Base-by-base conservation (phyloP, 2,113 vertebrate genomes). In the Oryzias celebensis region DNA sequence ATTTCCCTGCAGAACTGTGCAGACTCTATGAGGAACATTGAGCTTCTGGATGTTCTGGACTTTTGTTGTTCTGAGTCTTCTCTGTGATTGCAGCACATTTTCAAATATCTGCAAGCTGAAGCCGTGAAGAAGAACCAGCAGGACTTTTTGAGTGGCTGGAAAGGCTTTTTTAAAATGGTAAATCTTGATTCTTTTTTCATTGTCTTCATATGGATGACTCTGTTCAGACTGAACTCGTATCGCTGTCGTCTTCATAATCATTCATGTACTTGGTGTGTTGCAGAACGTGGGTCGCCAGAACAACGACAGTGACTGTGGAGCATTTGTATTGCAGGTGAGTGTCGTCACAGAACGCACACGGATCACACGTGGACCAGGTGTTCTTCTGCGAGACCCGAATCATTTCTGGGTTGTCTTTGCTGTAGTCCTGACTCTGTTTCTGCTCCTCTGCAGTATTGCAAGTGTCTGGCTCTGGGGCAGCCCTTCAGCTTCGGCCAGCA, bases 81-180 rank as follows among this genome's bases (percentile, higher is more conserved):
- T 5, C 44, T 66, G 16, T 57, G 23, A 26, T 75, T 64, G 0
- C 71, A 95, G 95, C 95, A 96, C 90, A 96, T 96, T 92, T 93
- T 90, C 81, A 95, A 94, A 82, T 96, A 96, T 74, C 91, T 96
- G 44, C 94, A 95, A 88, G 95, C 95, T 12, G 95, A 96, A 80
- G 94, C 94, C 18, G 87, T 95, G 65, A 95, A 95, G 85, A 96
- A 95, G 83, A 92, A 94, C 54, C 90, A 92, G 58, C 90, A 80
- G n/a, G 93, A 94, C 77, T 96, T 95, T 85, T 82, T 93, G 66
- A 91, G 87, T 4, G 93, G 93, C 52, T 96, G 95, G 95, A 95
- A 93, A 87, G 95, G 94, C 81, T 93, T 91, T 81, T 96, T 96
- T 86, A 95, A 96, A 88, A 96, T 96, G 95, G 95, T 96, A 71